Base-by-base conservation (phyloP, 37 sponge, comb jelly and placozoan species). In the Theonella swinhoei region DNA sequence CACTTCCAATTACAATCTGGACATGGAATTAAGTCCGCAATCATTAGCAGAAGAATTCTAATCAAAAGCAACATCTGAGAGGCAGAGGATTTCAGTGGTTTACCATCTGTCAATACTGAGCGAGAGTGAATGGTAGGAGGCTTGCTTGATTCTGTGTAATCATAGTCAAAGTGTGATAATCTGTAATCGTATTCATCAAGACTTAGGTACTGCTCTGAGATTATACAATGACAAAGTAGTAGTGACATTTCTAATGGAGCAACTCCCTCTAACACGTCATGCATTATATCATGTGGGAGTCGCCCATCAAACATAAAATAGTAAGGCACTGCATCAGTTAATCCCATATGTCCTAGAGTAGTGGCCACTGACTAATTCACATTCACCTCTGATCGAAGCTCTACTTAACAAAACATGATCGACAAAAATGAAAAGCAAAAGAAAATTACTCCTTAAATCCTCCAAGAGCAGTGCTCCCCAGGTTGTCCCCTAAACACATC, bases 231-330 rank as follows among this genome's bases (percentile, higher is more conserved):
- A 8, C 19, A 22, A 23, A 84, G 68, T 0, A 84, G 28, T 23
- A 75, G 61, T 24, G 39, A 54, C 24, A 84, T 32, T 76, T 84
- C 85, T 26, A 25, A 36, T 63, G 62, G 74, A n/a, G 32, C 85
- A 22, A 86, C 80, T 9, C 80, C 80, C 39, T 79, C 87, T 2
- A 79, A 40, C 5, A 86, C 35, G 37, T 86, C 80, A 32, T 79
- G 87, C 87, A 86, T 86, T 22, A 71, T 32, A 79, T 86, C 80
- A 72, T 86, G 87, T 38, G 87, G 75, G 68, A 85, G 31, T 24
- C 84, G 76, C 68, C 86, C 86, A 59, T 43, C 62, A 68, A 68
- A 76, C 42, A 86, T 19, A 29, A 25, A 65, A 33, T 37, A 80
- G 26, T 32, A 28, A 42, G 70, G 7, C 20, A 69, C 81, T 38